Evolutionary conservation across 2,888 invertebrate genomes (phyloP), one percentile per base, ranked within the genome.

Genomic region (Neelides folsomi): DNA sequence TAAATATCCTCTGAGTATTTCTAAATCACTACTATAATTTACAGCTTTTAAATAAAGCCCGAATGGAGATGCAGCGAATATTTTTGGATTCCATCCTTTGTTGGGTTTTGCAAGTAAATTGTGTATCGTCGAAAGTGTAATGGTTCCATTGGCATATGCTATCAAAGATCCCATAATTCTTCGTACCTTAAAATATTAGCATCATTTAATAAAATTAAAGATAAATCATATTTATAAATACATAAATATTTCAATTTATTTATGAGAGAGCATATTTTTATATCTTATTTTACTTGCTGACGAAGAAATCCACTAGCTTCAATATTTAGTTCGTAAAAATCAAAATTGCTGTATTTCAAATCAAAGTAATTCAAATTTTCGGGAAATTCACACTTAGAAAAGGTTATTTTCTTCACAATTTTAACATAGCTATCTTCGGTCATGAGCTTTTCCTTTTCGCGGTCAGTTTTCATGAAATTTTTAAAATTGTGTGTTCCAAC

Each of bases 41-140:
- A 64, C 54, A 20, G 54, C 51, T 35, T 60, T 58, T 36, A 64
- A 53, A 49, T 41, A 62, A 3, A 64, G 46, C 2, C 64, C 64
- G 9, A 55, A 48, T 0, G 60, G 46, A n/a, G 47, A 41, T 5
- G 51, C 49, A 2, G 49, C 8, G 12, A 13, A 3, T 9, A 41
- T 13, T 16, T 39, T 50, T 1, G 38, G 40, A 27, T 43, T 51
- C 60, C 60, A 61, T 16, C 49, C 57, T 5, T 50, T 35, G 20
- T 46, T 51, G 1, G 64, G 62, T 47, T 62, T 59, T 12, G 54
- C 27, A n/a, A 64, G 46, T 57, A 62, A 53, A 42, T 40, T 52
- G 6, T 43, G 7, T 19, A 64, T 57, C 38, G 56, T 56, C n/a
- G 51, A 38, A 1, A 43, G 18, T 2, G 15, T 18, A 9, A 55